Evolutionary conservation across 2,113 vertebrate genomes (phyloP).

Genomic region (Vidua macroura): DNA sequence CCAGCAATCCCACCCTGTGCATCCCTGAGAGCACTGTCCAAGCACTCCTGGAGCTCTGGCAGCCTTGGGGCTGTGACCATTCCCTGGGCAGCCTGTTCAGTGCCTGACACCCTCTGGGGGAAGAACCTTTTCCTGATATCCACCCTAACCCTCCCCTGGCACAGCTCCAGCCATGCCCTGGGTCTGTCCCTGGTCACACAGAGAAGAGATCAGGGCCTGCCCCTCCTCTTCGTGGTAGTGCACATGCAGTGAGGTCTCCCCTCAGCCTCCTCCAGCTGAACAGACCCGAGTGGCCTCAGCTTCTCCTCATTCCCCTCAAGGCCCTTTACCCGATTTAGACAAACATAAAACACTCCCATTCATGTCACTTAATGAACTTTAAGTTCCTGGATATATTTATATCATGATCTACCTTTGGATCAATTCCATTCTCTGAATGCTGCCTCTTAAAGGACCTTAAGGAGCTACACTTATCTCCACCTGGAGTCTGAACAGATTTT

Average conservation of each 20-base stretch:
- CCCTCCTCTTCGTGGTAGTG: neutral
- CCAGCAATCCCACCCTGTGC: neutral
- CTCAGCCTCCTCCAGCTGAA: neutral
- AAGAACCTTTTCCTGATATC: neutral
- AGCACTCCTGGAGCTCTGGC: neutral
- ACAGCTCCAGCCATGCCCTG: fast-evolving
- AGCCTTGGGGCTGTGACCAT: neutral
- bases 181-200: neutral
- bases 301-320: neutral
- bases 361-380: neutral
- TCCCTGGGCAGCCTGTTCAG: neutral
- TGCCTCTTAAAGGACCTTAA: neutral
- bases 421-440: neutral
- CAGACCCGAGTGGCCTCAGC: neutral
- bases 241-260: neutral
- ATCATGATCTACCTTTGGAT: neutral
- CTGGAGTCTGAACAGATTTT: neutral
- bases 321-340: neutral
- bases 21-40: fast-evolving
- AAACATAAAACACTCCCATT: neutral
- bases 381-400: neutral
- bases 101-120: neutral
- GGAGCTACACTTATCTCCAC: neutral
- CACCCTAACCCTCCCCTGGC: neutral
- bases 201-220: neutral